These are phyloP conservation scores for Opisthograptis luteolata DNA, from an alignment of 2,888 invertebrate species.

Conservation along the genomic window DNA sequence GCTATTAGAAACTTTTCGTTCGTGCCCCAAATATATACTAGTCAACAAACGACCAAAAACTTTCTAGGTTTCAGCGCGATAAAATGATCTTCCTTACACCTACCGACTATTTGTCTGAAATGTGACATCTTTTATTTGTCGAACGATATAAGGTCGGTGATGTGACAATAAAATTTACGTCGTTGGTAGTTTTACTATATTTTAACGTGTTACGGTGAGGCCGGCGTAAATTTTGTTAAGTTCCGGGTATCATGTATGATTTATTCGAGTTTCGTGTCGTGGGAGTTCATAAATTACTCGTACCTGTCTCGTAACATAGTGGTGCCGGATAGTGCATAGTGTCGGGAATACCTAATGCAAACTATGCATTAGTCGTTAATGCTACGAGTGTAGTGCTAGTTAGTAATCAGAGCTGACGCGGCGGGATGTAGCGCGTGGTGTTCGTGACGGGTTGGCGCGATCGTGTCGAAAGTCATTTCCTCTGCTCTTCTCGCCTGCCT, in stretches of 20 bases:
- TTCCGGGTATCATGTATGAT: not conserved
- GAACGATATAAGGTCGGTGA: conserved; percentile 9
- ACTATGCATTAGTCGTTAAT: too few species aligned
- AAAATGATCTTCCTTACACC: conserved; percentile 18
- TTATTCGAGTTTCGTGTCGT: conserved; percentile 1
- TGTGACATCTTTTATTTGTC: conserved; percentile 13
- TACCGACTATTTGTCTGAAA: conserved; percentile 16
- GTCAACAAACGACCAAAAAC: conserved; percentile 31
- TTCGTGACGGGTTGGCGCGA: conserved; percentile 22
- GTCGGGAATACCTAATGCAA: conserved; percentile 20
- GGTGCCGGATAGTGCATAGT: conserved; percentile 2
- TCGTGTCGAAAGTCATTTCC: conserved; percentile 29
- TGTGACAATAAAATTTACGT: conserved; percentile 17
- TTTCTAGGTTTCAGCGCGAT: conserved; percentile 30
- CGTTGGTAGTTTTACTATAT: conserved; percentile 18
- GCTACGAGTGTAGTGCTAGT: not conserved
- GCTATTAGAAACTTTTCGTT: conserved; percentile 50
- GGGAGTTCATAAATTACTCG: conserved; percentile 4
- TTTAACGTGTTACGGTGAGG: conserved; percentile 15
- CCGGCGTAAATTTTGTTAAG: conserved; percentile 7
- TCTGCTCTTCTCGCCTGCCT: conserved; percentile 19
- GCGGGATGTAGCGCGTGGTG: conserved; percentile 9
- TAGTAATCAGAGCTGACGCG: conserved; percentile 12
- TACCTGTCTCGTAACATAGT: not conserved
- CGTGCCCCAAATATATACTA: conserved; percentile 48